A percentile compares a stretch with the other conserved stretches of the same genome.
These are phyloP conservation scores for Varecia variegata DNA, from an alignment of 2,797 vertebrate species.

Conservation along the genomic window DNA sequence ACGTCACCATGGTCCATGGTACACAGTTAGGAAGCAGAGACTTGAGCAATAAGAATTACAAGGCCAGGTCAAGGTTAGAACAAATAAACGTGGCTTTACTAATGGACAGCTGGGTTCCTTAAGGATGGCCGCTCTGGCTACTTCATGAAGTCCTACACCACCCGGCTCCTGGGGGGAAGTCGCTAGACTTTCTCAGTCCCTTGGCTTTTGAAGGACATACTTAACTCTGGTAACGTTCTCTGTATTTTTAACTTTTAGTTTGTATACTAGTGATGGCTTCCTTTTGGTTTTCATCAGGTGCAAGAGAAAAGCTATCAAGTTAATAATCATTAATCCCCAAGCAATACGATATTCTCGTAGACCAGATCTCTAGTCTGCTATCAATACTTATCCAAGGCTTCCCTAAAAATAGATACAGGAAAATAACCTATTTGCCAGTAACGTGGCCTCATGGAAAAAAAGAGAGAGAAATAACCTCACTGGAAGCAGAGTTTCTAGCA, in stretches of 20 bases:
- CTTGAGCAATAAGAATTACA: not conserved
- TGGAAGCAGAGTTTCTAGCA: not conserved
- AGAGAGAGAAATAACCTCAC: not conserved
- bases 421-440: not conserved
- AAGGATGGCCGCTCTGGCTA: not conserved
- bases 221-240: not conserved
- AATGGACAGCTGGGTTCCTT: not conserved
- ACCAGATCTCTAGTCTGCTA: not conserved
- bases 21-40: not conserved
- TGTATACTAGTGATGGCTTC: not conserved
- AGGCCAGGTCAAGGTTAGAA: not conserved
- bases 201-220: not conserved
- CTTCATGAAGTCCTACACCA: not conserved
- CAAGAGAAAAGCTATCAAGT: not conserved
- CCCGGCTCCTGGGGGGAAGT: not conserved
- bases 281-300: not conserved
- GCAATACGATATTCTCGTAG: not conserved
- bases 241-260: not conserved
- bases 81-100: not conserved
- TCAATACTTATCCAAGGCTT: not conserved
- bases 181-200: not conserved
- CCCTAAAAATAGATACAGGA: not conserved
- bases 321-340: not conserved
- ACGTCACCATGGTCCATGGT: not conserved
- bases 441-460: not conserved